A percentile compares a stretch with the other conserved stretches of the same genome.
These are phyloP conservation scores for Gryllus bimaculatus DNA, from an alignment of 1,140 invertebrate genomes.

Conservation along the genomic window DNA sequence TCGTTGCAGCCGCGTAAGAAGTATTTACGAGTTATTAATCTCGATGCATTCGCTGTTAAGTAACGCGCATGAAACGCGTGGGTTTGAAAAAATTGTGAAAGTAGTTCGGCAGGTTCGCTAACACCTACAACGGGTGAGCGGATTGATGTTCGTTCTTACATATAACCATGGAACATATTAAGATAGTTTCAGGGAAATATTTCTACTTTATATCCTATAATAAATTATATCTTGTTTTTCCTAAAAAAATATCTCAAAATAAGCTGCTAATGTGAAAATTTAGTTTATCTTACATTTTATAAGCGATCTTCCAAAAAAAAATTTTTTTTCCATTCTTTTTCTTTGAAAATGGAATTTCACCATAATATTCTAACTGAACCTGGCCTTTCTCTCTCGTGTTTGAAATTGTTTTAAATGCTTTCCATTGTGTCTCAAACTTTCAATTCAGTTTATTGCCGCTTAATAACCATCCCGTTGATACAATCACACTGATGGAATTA, in stretches of 20 bases:
- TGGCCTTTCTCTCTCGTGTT: neutral
- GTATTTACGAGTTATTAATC: neutral
- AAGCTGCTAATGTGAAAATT: too few relatives aligned
- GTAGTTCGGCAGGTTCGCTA: neutral
- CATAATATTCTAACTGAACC: neutral
- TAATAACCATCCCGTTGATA: too few relatives aligned
- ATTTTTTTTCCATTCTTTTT: neutral
- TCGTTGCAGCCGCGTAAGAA: neutral
- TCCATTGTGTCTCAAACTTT: neutral
- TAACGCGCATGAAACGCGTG: neutral
- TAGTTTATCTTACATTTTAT: too few relatives aligned
- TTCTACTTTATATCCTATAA: too few relatives aligned
- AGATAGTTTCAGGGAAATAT: too few relatives aligned
- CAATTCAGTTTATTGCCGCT: neutral
- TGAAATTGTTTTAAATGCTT: too few relatives aligned
- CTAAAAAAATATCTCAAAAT: too few relatives aligned
- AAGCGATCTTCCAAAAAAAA: neutral
- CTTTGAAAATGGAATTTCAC: neutral
- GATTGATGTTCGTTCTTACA: too few relatives aligned
- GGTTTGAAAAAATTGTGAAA: neutral
- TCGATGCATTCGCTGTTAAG: neutral
- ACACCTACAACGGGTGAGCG: neutral
- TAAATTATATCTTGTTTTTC: too few relatives aligned
- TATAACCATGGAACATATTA: too few relatives aligned
- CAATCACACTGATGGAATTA: too few relatives aligned